Base-by-base conservation (phyloP, 2,797 vertebrate species). In the Siniperca obscura region DNA sequence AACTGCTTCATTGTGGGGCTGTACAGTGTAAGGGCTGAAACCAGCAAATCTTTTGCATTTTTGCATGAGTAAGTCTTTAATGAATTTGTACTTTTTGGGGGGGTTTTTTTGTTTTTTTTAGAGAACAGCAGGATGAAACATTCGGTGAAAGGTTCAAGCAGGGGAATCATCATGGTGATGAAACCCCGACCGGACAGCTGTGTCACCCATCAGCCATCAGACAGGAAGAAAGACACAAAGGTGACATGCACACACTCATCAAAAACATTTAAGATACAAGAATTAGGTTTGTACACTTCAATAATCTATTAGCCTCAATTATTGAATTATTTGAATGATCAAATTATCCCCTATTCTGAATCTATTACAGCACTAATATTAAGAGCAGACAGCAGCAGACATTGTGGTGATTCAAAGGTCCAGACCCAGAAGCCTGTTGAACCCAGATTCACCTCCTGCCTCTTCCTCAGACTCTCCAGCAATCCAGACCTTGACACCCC, bases 401-500 rank as follows among this genome's bases (percentile, higher is more conserved):
- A 9, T 5, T 19, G 69, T 50, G 71, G 27, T 48, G 77, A 70
- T 48, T 69, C 80, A 34, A 44, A 75, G 4, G 44, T 81, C 56
- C 74, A 67, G 36, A 66, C 36, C 60, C 72, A 65, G 66, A 84
- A 27, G 21, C 17, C 70, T 17, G 6, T 3, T 56, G 38, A n/a
- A 30, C 40, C 71, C 70, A 86, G 50, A 65, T 89, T 89, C 70
- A 82, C 82, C 7, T 84, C 92, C 55, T n/a, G 5, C 30, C 10
- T 92, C 61, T 40, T 59, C 27, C 21, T 87, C 4, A 89, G 56
- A 68, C 42, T 89, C 60, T 74, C 72, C 77, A 71, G 25, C 6
- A 66, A 46, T 10, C 22, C 6, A 16, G 34, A 30, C 68, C 0
- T 48, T 16, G 42, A 80, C 13, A 59, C 60, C 60, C 42, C 70